phyloP scores from a whole-genome alignment of 2,113 vertebrate genomes.

The Spheniscus mendiculus region DNA sequence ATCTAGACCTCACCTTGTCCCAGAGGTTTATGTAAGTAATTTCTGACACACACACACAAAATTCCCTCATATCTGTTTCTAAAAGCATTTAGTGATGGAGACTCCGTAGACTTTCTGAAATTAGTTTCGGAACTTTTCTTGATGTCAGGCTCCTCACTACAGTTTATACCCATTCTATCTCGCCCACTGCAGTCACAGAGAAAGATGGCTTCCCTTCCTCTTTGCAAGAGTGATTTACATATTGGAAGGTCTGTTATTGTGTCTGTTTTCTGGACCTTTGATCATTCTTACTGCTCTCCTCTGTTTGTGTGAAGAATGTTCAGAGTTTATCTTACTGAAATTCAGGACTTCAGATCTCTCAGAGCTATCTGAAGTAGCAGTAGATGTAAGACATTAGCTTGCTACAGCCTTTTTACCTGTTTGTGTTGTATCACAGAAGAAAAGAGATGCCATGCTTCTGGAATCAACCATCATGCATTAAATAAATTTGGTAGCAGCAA shows the following conservation, averaged over 20 bases:
- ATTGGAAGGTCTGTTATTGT: background rate
- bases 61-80: background rate
- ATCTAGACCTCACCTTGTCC: background rate
- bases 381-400: background rate
- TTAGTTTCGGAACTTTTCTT: background rate
- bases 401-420: background rate
- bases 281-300: background rate
- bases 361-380: background rate
- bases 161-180: background rate
- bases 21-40: background rate
- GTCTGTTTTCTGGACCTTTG: background rate
- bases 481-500: background rate
- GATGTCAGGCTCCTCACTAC: background rate
- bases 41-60: background rate
- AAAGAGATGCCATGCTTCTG: background rate
- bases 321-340: background rate
- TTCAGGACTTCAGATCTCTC: background rate
- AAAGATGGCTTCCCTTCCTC: background rate
- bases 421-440: background rate
- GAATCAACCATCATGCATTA: background rate
- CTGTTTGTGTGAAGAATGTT: background rate
- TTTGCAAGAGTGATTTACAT: background rate
- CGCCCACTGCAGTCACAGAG: background rate
- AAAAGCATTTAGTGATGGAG: background rate
- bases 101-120: background rate